A percentile compares a stretch with the other conserved stretches of the same genome.
Evolutionary conservation across 2,797 vertebrate genomes (phyloP).

Genomic region (Streptopelia turtur): DNA sequence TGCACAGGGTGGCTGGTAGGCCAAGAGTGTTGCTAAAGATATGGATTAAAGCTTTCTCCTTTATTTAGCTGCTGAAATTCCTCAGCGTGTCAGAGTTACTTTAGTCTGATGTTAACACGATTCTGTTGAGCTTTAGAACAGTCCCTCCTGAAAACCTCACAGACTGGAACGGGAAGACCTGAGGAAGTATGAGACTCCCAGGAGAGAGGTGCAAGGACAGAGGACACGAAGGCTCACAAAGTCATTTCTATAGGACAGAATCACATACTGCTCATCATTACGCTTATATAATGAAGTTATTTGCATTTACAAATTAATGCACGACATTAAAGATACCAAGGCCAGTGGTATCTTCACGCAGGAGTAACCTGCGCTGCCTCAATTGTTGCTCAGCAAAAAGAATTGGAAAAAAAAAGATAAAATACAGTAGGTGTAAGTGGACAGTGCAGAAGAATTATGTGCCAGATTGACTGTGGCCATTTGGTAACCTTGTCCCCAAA

Average conservation of each 20-base stretch:
- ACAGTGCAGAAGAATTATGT: fast-evolving
- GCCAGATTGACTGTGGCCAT: background rate
- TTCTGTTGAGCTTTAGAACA: background rate
- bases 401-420: background rate
- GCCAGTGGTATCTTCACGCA: background rate
- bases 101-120: background rate
- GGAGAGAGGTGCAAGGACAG: background rate
- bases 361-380: background rate
- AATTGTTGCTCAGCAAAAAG: background rate
- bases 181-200: background rate
- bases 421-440: background rate
- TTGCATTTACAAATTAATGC: background rate
- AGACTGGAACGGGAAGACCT: background rate
- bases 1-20: background rate
- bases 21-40: slow-evolving; percentile 27
- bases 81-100: background rate
- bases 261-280: background rate
- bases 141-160: background rate
- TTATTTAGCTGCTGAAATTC: slow-evolving; percentile 16
- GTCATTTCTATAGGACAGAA: background rate
- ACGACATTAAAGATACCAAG: background rate
- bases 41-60: slow-evolving; percentile 45
- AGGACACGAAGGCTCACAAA: background rate
- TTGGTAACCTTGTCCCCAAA: background rate
- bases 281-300: background rate